Percentiles rank a stretch among this genome's conserved stretches.
Conservation (phyloP, 2,113 vertebrate genomes). For the Neoarius graeffei region DNA sequence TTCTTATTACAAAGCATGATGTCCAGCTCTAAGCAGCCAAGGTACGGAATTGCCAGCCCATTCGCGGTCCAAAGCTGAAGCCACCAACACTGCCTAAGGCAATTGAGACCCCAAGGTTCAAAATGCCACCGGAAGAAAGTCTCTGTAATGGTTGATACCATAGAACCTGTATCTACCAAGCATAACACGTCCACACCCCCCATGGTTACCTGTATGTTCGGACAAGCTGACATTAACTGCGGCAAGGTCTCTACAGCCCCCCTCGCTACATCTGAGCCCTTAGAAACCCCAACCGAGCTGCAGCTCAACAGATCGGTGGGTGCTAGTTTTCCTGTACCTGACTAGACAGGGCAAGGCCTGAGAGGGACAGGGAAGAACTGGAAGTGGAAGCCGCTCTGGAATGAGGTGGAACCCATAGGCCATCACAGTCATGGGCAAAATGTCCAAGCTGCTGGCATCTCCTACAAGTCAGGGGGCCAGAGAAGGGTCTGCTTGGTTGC, state of each 20-base stretch:
- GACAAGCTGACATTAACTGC: neutral
- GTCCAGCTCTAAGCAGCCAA: constrained; percentile 34
- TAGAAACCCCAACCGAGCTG: neutral
- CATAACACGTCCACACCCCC: neutral
- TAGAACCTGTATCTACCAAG: constrained; percentile 40
- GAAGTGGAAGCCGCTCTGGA: too few species aligned
- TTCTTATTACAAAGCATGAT: neutral
- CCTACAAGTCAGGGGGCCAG: too few species aligned
- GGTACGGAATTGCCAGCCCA: constrained; percentile 21
- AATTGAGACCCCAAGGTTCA: neutral
- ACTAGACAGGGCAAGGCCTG: too few species aligned
- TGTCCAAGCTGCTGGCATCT: too few species aligned
- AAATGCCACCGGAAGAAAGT: constrained; percentile 24
- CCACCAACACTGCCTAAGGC: constrained; percentile 4
- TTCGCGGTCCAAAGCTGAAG: constrained; percentile 30
- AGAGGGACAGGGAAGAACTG: too few species aligned
- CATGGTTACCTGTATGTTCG: neutral
- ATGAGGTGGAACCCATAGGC: neutral
- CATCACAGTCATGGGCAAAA: too few species aligned
- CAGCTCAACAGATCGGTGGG: constrained; percentile 25
- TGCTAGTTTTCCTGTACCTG: constrained; percentile 30
- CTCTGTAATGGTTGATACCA: constrained; percentile 50
- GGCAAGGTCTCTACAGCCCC: too few species aligned
- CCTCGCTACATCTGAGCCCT: neutral
- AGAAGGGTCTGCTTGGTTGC: too few species aligned